Evolutionary conservation across 2,888 invertebrate genomes (phyloP), one percentile per base, ranked within the genome.

Genomic region (Diaprepes abbreviatus): DNA sequence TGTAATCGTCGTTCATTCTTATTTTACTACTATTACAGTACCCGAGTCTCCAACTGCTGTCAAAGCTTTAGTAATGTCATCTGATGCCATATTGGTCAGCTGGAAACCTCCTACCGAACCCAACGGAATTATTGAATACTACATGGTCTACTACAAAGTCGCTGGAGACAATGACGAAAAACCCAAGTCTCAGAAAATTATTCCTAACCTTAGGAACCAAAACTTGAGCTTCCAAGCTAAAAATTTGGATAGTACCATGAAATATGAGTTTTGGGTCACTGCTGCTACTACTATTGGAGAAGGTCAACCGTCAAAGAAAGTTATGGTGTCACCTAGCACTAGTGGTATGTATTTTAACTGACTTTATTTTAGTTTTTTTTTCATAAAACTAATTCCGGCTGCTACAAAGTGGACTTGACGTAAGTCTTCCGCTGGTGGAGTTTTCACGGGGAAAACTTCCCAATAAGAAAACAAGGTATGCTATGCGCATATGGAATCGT

Each of bases 231-330:
- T 93, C 82, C 94, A 96, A 79, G 93, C 96, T 10, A 92, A 92
- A 21, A 93, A 93, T 75, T 85, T 97, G 77, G 93, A 93, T 77
- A 89, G 89, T 80, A 91, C 92, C 74, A 90, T 92, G 72, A 92
- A 93, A 66, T 96, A 96, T 81, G 94, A 95, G 84, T 97, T 97
- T 86, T 95, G 95, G 93, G 96, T 97, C 0, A 95, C 96, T 3
- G 97, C 96, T 38, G 95, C 93, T 72, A 97, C 97, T 0, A 93
- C 93, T 75, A 95, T 96, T 80, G 97, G 97, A 0, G 96, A 97
- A 87, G 96, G 97, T 40, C 93, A 94, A 82, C 91, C 93, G 65
- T 96, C 96, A 66, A 93, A 93, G 79, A 93, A 93, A 72, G 94
- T 95, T 54, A 90, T 91, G 3, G 91, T 95, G 77, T 92, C 94